Evolutionary conservation across 2,888 invertebrate species (phyloP), one percentile per base, ranked within the genome.

Genomic region (Onchidella celtica): DNA sequence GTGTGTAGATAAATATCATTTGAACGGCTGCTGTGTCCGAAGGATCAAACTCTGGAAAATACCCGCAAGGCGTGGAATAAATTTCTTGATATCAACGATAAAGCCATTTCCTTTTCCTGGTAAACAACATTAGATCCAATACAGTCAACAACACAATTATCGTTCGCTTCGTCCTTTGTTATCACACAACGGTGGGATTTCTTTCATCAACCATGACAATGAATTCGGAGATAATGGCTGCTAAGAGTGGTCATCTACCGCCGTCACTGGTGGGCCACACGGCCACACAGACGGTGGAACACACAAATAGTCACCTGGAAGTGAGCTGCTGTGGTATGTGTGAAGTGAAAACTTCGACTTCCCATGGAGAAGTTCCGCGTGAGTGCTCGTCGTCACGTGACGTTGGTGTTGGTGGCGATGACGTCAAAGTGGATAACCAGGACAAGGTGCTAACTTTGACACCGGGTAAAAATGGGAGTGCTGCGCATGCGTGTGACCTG

Each of bases 201-300:
- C n/a, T n/a, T n/a, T n/a, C n/a, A n/a, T n/a, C n/a, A 47, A 47
- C 21, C 1, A 74, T 65, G 75, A 65, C 47, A 6, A 75, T 75
- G 75, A 75, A 40, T 29, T 65, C 63, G 11, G 47, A 32, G 21
- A 24, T 27, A 1, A 61, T 47, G 1, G 65, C 32, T 32, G 65
- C 27, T 11, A 34, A 29, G 0, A 27, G 65, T 47, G 32, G 40
- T 0, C 40, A 63, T 1, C 6, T n/a, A 1, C 34, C 65, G 11
- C 40, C 47, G 14, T 40, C 47, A 0, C 0, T 61, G 24, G 27
- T 38, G 4, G 63, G 27, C 24, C 74, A 61, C 38, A 61, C 61
- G 61, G n/a, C 74, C 27, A 0, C 57, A 72, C 21, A 34, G n/a
- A 38, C 40, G 3, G 3, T 55, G 4, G 65, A 75, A 11, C 27